These are phyloP conservation scores for Paramormyrops hopkinsi DNA, from an alignment of 2,797 vertebrate genomes.

Conservation along the genomic window DNA sequence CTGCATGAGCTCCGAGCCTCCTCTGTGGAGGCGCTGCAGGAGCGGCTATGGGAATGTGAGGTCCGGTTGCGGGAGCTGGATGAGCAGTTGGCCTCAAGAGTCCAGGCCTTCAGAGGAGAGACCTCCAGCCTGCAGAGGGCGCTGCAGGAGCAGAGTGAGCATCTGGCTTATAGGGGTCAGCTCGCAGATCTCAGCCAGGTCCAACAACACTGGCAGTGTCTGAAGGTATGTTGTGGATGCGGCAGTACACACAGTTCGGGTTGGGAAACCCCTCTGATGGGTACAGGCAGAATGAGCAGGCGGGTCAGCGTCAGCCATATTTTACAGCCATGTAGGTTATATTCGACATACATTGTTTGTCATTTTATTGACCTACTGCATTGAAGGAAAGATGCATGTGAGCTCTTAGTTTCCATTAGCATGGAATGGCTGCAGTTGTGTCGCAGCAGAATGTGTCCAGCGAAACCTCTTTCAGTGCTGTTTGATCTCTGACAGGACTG, in stretches of 20 bases:
- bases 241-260: not conserved
- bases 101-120: conserved; percentile 44
- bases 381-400: not conserved
- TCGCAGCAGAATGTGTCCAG: not conserved
- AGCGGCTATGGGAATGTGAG: conserved; percentile 44
- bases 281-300: not conserved
- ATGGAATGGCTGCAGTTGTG: not conserved
- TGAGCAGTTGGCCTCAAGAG: conserved; percentile 27
- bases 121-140: conserved; percentile 53
- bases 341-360: not conserved
- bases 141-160: conserved; percentile 57
- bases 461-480: not conserved
- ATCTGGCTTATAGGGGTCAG: conserved; percentile 49
- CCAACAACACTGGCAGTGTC: conserved; percentile 59
- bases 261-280: not conserved
- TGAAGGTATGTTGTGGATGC: conserved; percentile 51
- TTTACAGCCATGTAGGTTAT: not conserved
- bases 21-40: conserved; percentile 50
- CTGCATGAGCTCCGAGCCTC: conserved; percentile 51
- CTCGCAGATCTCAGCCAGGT: conserved; percentile 52
- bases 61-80: conserved; percentile 43
- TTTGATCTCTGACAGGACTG: conserved; percentile 47
- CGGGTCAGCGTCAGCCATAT: not conserved
- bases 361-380: not conserved
- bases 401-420: not conserved